Percentiles rank a stretch among this genome's conserved stretches.
Evolutionary conservation across 2,888 invertebrate genomes (phyloP).

Genomic region (Aproaerema taeniolella): DNA sequence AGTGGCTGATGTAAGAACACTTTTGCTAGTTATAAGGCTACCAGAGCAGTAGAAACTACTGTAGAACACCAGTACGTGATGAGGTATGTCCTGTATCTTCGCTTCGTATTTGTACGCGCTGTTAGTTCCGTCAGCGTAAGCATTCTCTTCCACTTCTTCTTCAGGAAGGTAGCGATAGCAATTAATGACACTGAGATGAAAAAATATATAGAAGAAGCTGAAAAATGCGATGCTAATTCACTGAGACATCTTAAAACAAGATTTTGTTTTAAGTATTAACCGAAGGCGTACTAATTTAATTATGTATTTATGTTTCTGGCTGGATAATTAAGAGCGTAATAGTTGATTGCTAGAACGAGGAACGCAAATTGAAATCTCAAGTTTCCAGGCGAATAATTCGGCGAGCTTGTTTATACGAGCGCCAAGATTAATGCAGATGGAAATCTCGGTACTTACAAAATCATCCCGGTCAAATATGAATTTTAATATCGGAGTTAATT

Average conservation of each 20-base stretch:
- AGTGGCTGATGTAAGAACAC: slow-evolving; percentile 50
- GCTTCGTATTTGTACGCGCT: slow-evolving; percentile 16
- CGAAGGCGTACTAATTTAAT: too few species aligned
- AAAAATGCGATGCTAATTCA: too few species aligned
- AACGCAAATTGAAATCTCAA: background rate
- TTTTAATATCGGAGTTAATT: slow-evolving; percentile 49
- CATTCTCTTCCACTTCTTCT: background rate
- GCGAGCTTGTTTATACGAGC: slow-evolving; percentile 6
- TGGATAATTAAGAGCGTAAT: too few species aligned
- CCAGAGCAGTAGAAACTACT: slow-evolving; percentile 52
- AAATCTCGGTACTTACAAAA: slow-evolving; percentile 48
- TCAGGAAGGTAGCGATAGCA: background rate
- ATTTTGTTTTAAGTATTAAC: too few species aligned
- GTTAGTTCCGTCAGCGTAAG: background rate
- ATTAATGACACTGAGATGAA: too few species aligned
- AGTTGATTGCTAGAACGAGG: too few species aligned
- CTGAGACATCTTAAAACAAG: too few species aligned
- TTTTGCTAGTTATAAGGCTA: slow-evolving; percentile 41
- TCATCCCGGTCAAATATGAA: slow-evolving; percentile 47
- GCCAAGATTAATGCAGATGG: slow-evolving; percentile 20
- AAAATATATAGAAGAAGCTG: too few species aligned
- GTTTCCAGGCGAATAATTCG: slow-evolving; percentile 7
- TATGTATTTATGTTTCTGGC: too few species aligned
- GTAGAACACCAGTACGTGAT: slow-evolving; percentile 50
- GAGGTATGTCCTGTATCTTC: slow-evolving; percentile 31